Evolutionary conservation across 2,113 vertebrate genomes (phyloP).

Genomic region (Upupa epops): DNA sequence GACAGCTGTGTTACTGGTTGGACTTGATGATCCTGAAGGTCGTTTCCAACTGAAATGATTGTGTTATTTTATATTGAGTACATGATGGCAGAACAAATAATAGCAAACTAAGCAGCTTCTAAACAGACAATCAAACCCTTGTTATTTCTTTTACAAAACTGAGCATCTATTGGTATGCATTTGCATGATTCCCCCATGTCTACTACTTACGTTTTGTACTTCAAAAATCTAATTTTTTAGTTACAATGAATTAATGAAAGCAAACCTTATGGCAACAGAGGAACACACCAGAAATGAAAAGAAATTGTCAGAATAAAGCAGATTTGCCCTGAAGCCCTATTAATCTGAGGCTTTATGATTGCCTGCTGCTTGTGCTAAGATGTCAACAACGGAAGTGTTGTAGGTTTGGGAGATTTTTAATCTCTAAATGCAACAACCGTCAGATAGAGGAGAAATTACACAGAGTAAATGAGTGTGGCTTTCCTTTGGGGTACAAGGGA

Average conservation of each 20-base stretch:
- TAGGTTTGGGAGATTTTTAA: slow-evolving; percentile 45
- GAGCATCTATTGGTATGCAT: background rate
- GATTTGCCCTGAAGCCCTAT: slow-evolving; percentile 6
- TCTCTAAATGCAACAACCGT: slow-evolving; percentile 2
- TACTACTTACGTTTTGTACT: background rate
- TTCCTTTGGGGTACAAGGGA: slow-evolving; percentile 22
- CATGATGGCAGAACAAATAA: background rate
- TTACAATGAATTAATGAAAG: background rate
- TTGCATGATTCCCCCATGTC: background rate
- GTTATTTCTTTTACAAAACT: background rate
- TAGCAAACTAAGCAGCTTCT: background rate
- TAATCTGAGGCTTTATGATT: slow-evolving; percentile 36
- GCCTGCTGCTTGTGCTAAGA: slow-evolving; percentile 34
- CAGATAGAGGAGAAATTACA: slow-evolving; percentile 14
- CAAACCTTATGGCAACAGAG: background rate
- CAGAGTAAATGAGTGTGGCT: slow-evolving; percentile 25
- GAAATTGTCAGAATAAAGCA: slow-evolving; percentile 4
- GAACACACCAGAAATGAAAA: background rate
- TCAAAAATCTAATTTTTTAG: background rate
- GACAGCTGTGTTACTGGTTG: too few relatives aligned
- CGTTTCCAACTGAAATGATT: too few relatives aligned
- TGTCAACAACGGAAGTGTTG: slow-evolving; percentile 13
- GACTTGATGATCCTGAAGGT: too few relatives aligned
- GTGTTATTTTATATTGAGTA: too few relatives aligned
- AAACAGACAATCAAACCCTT: background rate